Evolutionary conservation across 1,140 invertebrate genomes (phyloP).

Genomic region (Anastrepha obliqua): DNA sequence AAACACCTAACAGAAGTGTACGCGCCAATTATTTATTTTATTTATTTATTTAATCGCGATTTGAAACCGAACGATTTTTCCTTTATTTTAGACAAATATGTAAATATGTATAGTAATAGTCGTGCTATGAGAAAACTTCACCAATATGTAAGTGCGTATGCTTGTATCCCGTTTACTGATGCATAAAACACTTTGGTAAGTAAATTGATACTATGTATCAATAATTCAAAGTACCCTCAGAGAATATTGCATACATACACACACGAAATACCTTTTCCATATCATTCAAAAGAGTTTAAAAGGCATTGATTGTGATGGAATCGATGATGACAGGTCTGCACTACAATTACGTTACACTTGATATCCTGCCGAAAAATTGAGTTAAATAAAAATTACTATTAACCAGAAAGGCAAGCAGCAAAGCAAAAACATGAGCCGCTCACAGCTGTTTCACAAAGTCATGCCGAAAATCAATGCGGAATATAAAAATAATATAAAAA

Average conservation of each 20-base stretch:
- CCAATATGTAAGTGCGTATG: too few relatives aligned
- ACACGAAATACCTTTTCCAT: not conserved
- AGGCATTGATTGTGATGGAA: conserved; percentile 5
- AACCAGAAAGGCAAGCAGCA: not conserved
- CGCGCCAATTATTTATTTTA: too few relatives aligned
- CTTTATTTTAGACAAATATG: too few relatives aligned
- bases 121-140: too few relatives aligned
- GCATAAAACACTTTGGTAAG: too few relatives aligned
- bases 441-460: conserved; percentile 30
- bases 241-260: not conserved
- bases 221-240: not conserved
- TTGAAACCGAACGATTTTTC: too few relatives aligned
- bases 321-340: conserved; percentile 5
- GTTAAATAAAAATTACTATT: not conserved
- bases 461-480: conserved; percentile 6
- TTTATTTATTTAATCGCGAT: too few relatives aligned
- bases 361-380: conserved; percentile 4
- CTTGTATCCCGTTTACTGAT: too few relatives aligned
- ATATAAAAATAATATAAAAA: not conserved
- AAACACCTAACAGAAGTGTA: too few relatives aligned
- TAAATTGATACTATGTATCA: not conserved
- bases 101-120: too few relatives aligned
- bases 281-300: not conserved
- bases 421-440: not conserved
- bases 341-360: conserved; percentile 32